Percentiles rank a stretch among this genome's conserved stretches.
Conservation (phyloP, 2,888 invertebrate species). For the Nemoura dubitans region DNA sequence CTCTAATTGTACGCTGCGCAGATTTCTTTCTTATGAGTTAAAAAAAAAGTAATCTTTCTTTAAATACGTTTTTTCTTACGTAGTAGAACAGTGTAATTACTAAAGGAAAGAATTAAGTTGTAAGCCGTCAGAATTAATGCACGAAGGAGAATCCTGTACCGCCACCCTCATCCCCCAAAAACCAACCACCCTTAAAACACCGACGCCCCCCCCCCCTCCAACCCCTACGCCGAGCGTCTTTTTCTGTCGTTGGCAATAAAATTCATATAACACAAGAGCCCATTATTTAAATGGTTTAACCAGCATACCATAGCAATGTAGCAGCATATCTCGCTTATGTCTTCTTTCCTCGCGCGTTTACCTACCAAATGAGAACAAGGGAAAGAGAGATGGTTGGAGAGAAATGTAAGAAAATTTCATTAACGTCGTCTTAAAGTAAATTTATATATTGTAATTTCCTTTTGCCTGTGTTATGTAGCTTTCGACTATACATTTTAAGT, state of each 20-base stretch:
- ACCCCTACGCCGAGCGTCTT: conserved; percentile 31
- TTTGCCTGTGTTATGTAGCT: conserved; percentile 44
- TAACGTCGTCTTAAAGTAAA: conserved; percentile 67
- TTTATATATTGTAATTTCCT: conserved; percentile 66
- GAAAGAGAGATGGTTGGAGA: conserved; percentile 33
- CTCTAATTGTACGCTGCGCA: conserved; percentile 41
- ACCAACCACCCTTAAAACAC: conserved; percentile 30
- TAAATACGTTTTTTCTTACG: conserved; percentile 42
- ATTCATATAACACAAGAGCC: conserved; percentile 44
- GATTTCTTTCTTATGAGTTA: conserved; percentile 45
- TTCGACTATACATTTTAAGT: conserved; percentile 48
- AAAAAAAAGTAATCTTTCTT: conserved; percentile 46
- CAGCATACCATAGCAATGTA: conserved; percentile 31
- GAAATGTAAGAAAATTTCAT: conserved; percentile 60
- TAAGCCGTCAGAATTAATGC: conserved; percentile 50
- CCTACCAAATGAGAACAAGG: conserved; percentile 29
- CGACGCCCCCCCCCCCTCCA: not conserved
- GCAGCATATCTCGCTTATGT: not conserved
- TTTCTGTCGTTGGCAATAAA: conserved; percentile 45
- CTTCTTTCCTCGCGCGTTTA: conserved; percentile 25
- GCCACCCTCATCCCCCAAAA: not conserved
- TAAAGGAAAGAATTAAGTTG: conserved; percentile 49
- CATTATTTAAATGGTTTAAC: conserved; percentile 47
- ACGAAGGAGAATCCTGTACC: conserved; percentile 33
- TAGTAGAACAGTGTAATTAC: conserved; percentile 46